phyloP scores from a whole-genome alignment of 2,113 vertebrate species.

The Ahaetulla prasina region DNA sequence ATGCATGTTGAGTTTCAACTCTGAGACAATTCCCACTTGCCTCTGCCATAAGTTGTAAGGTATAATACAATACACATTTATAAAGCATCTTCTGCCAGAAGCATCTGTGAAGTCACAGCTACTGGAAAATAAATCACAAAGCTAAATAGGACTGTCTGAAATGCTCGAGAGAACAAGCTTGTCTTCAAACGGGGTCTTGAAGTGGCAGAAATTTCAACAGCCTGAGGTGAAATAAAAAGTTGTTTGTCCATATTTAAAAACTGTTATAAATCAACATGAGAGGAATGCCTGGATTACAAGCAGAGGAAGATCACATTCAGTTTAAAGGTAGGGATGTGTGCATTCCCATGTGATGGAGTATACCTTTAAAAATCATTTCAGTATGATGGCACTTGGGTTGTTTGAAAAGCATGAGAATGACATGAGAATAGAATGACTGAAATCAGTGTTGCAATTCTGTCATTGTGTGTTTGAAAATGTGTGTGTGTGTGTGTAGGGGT shows the following conservation, averaged over 20 bases:
- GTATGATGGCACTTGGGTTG: not conserved
- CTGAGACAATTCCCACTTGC: not conserved
- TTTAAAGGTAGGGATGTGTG: not conserved
- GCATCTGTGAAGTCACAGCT: not conserved
- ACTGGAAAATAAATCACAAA: constrained; percentile 20
- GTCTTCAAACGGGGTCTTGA: not conserved
- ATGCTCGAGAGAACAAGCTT: not conserved
- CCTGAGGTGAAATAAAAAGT: not conserved
- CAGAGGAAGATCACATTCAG: not conserved
- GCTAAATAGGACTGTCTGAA: constrained; percentile 2
- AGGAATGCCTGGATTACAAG: not conserved
- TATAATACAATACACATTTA: not conserved
- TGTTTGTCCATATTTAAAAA: not conserved
- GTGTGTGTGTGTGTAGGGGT: not conserved
- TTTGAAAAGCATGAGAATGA: not conserved
- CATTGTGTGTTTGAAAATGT: not conserved
- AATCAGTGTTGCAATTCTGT: not conserved
- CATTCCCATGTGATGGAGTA: not conserved
- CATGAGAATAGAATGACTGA: not conserved
- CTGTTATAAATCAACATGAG: not conserved
- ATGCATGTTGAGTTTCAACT: not conserved
- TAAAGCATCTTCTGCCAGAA: not conserved
- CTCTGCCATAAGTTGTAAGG: not conserved
- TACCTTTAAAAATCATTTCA: not conserved
- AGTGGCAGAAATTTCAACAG: not conserved